A percentile compares a stretch with the other conserved stretches of the same genome.
phyloP scores from a whole-genome alignment of 2,113 vertebrate genomes.

The Fulmarus glacialis region DNA sequence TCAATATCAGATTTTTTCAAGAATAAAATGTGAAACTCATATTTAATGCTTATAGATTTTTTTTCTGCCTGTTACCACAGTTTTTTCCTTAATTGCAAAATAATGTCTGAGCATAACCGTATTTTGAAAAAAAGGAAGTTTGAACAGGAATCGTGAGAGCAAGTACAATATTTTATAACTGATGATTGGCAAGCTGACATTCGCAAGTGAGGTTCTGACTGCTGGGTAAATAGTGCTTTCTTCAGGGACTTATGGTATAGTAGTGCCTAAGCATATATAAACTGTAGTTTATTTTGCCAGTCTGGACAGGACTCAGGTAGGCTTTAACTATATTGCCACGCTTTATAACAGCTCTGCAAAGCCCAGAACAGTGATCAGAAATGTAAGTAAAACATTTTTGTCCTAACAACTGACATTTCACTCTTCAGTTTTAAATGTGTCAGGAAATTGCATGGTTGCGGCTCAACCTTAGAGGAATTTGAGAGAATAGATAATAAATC shows the following conservation, averaged over 20 bases:
- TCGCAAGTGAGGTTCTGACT: not conserved
- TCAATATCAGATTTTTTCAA: not conserved
- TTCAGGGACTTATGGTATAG: not conserved
- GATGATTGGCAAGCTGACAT: not conserved
- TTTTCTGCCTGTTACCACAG: not conserved
- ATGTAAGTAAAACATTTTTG: not conserved
- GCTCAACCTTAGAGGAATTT: not conserved
- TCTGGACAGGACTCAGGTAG: not conserved
- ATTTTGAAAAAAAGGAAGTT: not conserved
- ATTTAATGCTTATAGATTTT: not conserved
- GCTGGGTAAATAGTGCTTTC: not conserved
- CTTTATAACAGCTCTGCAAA: conserved; percentile 23
- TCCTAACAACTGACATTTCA: not conserved
- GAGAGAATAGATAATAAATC: not conserved
- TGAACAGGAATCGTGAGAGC: not conserved
- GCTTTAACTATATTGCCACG: conserved; percentile 16
- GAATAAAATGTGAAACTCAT: not conserved
- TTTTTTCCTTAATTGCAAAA: not conserved
- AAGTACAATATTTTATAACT: not conserved
- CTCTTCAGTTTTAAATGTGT: not conserved
- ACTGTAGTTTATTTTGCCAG: conserved; percentile 22
- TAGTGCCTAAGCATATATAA: not conserved
- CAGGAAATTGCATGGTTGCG: not conserved
- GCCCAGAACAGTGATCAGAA: conserved; percentile 19
- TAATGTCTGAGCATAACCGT: not conserved